phyloP scores from a whole-genome alignment of 2,888 invertebrate species.

The Campaea margaritaria region DNA sequence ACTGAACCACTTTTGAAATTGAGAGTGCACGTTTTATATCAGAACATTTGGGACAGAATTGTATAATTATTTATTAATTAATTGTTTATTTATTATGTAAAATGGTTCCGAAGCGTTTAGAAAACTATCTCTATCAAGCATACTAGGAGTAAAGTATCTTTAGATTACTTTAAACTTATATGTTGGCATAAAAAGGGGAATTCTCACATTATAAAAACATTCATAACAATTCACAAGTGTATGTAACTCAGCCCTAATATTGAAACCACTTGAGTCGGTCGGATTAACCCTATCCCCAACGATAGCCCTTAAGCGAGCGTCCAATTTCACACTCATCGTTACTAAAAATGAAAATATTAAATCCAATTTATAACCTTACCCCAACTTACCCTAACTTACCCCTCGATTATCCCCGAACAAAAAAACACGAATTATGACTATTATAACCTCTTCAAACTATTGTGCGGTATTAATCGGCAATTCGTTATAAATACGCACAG shows the following conservation, averaged over 20 bases:
- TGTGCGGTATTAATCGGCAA: conserved; percentile 76
- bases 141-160: no score
- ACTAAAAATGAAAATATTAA: conserved; percentile 82
- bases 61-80: no score
- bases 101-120: no score
- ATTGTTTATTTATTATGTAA: no score
- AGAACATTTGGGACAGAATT: no score
- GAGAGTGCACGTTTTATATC: no score
- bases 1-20: no score
- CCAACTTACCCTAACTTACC: conserved; percentile 67
- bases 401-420: conserved; percentile 72
- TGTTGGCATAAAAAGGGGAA: conserved; percentile 9
- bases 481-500: conserved; percentile 71
- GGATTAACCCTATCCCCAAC: conserved; percentile 72
- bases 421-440: conserved; percentile 81
- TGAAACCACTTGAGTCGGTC: conserved; percentile 56
- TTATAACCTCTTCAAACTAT: conserved; percentile 77
- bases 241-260: conserved; percentile 49
- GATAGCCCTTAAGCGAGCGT: conserved; percentile 75
- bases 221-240: conserved; percentile 44
- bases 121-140: no score
- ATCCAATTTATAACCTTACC: conserved; percentile 80
- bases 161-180: neutral
- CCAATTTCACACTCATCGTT: conserved; percentile 83
- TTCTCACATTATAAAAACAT: conserved; percentile 30